A percentile compares a stretch with the other conserved stretches of the same genome.
phyloP scores from a whole-genome alignment of 2,888 invertebrate genomes.

The Pycnomerus fuliginosus region DNA sequence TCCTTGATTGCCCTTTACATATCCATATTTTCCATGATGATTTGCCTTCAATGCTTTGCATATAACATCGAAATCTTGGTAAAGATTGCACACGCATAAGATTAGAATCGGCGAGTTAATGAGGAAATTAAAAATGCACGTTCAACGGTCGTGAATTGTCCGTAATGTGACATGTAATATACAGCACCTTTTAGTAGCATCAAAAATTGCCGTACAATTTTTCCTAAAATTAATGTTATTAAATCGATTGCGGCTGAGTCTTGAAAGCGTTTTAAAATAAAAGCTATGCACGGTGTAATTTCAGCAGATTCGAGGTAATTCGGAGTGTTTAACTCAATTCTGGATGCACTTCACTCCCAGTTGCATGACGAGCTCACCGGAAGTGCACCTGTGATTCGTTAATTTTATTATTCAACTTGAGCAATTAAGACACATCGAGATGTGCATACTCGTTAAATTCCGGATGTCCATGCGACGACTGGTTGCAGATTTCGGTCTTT shows the following conservation, averaged over 20 bases:
- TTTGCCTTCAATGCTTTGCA: constrained; percentile 7
- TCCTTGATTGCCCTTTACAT: constrained; percentile 10
- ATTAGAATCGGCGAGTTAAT: constrained; percentile 3
- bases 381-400: constrained; percentile 46
- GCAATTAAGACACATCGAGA: constrained; percentile 37
- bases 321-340: constrained; percentile 7
- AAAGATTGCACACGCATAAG: constrained; percentile 5
- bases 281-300: constrained; percentile 16
- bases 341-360: constrained; percentile 14
- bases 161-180: constrained; percentile 9
- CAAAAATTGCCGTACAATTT: constrained; percentile 8
- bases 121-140: constrained; percentile 1
- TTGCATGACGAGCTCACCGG: constrained; percentile 36
- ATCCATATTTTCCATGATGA: constrained; percentile 8
- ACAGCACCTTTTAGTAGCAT: neutral
- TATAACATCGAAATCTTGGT: constrained; percentile 7
- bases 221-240: constrained; percentile 18
- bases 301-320: constrained; percentile 11
- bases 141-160: neutral
- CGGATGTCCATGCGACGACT: constrained; percentile 10
- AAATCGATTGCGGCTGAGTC: constrained; percentile 18
- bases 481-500: constrained; percentile 14
- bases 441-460: constrained; percentile 19
- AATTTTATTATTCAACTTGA: constrained; percentile 42
- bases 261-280: constrained; percentile 18